Conservation (phyloP, 2,888 invertebrate species). For the Azorinus chamasolen region DNA sequence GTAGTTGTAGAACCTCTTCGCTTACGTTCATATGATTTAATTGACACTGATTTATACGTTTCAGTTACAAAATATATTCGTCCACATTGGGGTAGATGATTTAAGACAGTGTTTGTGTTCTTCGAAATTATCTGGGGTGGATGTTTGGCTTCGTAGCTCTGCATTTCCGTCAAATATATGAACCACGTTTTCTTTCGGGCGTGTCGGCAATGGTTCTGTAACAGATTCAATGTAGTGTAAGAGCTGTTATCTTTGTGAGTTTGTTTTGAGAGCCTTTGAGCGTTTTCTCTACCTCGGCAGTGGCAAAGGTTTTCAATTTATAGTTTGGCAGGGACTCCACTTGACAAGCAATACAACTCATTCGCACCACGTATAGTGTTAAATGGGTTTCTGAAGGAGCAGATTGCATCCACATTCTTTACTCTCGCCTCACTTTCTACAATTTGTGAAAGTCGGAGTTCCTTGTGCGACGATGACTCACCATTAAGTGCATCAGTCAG, state of each 20-base stretch:
- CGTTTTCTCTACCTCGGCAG: not conserved
- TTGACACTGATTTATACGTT: constrained; percentile 8
- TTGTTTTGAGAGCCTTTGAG: constrained; percentile 4
- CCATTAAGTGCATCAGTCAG: constrained; percentile 13
- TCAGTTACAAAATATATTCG: constrained; percentile 10
- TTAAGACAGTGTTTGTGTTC: constrained; percentile 14
- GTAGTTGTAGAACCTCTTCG: constrained; percentile 5
- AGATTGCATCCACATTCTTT: too few relatives aligned
- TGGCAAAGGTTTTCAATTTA: too few relatives aligned
- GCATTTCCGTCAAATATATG: constrained; percentile 29
- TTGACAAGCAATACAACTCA: constrained; percentile 38
- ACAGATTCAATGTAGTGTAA: not conserved
- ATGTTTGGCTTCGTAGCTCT: constrained; percentile 7
- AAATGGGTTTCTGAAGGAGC: too few relatives aligned
- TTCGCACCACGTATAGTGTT: too few relatives aligned
- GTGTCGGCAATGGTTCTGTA: not conserved
- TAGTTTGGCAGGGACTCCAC: constrained; percentile 5
- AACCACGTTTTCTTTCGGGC: not conserved
- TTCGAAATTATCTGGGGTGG: constrained; percentile 33
- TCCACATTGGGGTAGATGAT: not conserved
- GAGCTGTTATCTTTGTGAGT: constrained; percentile 13
- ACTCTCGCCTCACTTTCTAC: too few relatives aligned
- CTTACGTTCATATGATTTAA: constrained; percentile 11
- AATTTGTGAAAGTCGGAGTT: too few relatives aligned
- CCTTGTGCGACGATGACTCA: too few relatives aligned